A percentile compares a stretch with the other conserved stretches of the same genome.
These are phyloP conservation scores for Resseliella maxima DNA, from an alignment of 2,888 invertebrate species.

Conservation along the genomic window DNA sequence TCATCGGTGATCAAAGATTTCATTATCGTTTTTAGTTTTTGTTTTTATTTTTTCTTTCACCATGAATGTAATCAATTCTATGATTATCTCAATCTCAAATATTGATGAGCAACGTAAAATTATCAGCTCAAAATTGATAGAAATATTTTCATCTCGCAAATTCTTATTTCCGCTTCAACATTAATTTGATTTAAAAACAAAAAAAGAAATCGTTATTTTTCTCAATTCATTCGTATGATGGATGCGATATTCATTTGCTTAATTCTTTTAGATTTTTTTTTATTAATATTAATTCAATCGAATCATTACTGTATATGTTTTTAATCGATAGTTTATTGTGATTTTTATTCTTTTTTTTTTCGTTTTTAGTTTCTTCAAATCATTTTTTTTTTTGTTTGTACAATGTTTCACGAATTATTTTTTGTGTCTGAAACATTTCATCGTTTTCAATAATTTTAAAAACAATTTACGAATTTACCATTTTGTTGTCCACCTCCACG, in stretches of 20 bases:
- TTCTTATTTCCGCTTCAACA: too few relatives aligned
- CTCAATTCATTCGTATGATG: not conserved
- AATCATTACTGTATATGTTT: slow-evolving; percentile 26
- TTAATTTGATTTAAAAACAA: not conserved
- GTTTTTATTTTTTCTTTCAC: not conserved
- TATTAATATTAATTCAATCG: not conserved
- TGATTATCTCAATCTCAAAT: too few relatives aligned
- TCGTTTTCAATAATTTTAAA: slow-evolving; percentile 15
- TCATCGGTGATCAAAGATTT: not conserved
- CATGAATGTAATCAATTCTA: too few relatives aligned
- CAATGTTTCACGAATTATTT: not conserved
- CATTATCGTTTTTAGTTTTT: not conserved
- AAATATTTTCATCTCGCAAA: too few relatives aligned
- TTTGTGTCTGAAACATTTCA: not conserved
- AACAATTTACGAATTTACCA: slow-evolving; percentile 36
- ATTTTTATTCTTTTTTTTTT: not conserved
- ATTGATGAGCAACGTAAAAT: too few relatives aligned
- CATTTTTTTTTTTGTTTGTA: not conserved
- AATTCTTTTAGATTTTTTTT: not conserved
- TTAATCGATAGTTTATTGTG: slow-evolving; percentile 23
- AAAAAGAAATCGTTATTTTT: not conserved
- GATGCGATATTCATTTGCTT: not conserved
- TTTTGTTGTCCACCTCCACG: slow-evolving; percentile 15
- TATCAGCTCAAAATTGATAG: too few relatives aligned
- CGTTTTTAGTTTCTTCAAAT: slow-evolving; percentile 5